A percentile compares a stretch with the other conserved stretches of the same genome.
Conservation (phyloP, 2,888 invertebrate species). For the Thereva nobilitata region DNA sequence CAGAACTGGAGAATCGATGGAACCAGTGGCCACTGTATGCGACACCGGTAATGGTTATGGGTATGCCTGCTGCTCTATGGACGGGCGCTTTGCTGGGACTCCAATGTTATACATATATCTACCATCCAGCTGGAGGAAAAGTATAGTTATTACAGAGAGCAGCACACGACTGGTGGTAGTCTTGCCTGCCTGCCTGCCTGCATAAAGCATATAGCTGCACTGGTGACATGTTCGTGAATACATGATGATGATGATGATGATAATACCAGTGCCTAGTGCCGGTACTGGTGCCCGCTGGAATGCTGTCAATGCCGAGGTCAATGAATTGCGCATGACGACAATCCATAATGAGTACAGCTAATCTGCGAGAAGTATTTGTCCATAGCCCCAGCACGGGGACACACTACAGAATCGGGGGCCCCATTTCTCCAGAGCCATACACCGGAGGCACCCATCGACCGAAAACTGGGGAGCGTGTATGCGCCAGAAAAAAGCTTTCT, state of each 20-base stretch:
- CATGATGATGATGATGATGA: not conserved
- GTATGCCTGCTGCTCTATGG: too few relatives aligned
- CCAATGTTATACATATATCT: too few relatives aligned
- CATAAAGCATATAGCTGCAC: constrained; percentile 23
- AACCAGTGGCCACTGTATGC: constrained; percentile 9
- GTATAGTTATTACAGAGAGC: too few relatives aligned
- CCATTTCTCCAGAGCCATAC: not conserved
- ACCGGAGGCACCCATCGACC: not conserved
- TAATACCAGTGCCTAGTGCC: constrained; percentile 21
- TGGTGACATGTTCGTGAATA: constrained; percentile 5
- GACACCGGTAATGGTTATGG: not conserved
- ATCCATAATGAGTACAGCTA: constrained; percentile 20
- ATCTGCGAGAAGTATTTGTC: not conserved
- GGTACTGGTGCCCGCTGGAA: constrained; percentile 36
- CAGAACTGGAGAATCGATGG: not conserved
- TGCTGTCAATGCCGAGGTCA: constrained; percentile 42
- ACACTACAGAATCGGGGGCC: not conserved
- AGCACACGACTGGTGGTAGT: not conserved
- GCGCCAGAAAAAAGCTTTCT: constrained; percentile 24
- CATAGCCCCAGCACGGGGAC: constrained; percentile 10
- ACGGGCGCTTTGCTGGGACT: too few relatives aligned
- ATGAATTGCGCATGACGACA: constrained; percentile 40
- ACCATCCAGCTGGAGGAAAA: too few relatives aligned
- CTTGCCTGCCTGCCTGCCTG: not conserved
- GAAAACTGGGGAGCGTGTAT: not conserved